Conservation (phyloP, 2,888 invertebrate species). For the Isoperla grammatica region DNA sequence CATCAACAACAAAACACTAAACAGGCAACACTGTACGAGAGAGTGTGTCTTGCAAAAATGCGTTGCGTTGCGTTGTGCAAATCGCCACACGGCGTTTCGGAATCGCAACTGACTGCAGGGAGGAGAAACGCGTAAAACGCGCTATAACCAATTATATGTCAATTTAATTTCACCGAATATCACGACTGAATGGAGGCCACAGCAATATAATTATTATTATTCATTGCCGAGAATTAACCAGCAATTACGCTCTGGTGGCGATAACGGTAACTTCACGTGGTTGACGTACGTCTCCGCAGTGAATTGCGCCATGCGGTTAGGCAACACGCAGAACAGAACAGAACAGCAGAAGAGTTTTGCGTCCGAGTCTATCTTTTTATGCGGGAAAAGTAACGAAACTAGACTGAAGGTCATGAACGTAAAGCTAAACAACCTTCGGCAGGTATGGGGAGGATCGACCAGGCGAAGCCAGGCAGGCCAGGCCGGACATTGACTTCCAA, state of each 20-base stretch:
- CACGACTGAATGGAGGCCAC: too few species aligned
- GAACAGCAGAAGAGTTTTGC: neutral
- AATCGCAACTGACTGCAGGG: too few species aligned
- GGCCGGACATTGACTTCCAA: neutral
- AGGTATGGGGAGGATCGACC: neutral
- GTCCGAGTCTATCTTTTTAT: neutral
- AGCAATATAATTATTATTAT: too few species aligned
- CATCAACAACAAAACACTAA: neutral
- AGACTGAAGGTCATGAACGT: conserved; percentile 7
- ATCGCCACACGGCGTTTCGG: too few species aligned
- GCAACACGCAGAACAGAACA: neutral
- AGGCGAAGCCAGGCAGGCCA: neutral
- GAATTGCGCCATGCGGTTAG: neutral
- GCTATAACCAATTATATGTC: too few species aligned
- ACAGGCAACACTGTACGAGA: neutral
- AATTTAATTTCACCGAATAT: too few species aligned
- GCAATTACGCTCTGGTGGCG: too few species aligned
- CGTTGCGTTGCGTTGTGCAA: too few species aligned
- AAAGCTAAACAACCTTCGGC: neutral
- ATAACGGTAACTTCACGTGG: too few species aligned
- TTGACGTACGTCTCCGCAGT: neutral
- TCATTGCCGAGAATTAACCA: too few species aligned
- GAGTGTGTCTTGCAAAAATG: neutral
- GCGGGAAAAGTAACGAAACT: neutral
- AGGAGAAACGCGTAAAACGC: too few species aligned